Conservation (phyloP, 2,113 vertebrate species). For the Seriola aureovittata region DNA sequence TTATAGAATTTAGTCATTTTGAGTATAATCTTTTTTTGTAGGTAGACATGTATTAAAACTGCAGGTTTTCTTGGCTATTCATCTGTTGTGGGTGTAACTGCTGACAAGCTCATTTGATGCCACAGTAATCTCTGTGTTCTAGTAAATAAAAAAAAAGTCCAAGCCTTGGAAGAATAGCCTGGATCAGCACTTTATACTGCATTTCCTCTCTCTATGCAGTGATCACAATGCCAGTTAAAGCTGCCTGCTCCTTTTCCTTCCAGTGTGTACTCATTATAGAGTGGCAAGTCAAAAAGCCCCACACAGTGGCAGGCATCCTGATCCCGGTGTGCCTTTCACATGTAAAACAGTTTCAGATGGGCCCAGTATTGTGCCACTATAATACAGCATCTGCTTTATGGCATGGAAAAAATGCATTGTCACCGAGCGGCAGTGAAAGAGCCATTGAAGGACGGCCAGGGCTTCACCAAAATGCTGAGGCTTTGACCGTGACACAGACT, state of each 20-base stretch:
- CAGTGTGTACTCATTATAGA: slow-evolving; percentile 78
- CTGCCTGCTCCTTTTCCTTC: slow-evolving; percentile 69
- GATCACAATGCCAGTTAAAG: slow-evolving; percentile 78
- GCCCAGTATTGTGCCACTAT: slow-evolving; percentile 76
- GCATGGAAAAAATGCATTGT: slow-evolving; percentile 85
- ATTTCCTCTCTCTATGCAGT: slow-evolving; percentile 77
- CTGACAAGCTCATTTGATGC: slow-evolving; percentile 77
- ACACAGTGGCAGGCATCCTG: slow-evolving; percentile 78
- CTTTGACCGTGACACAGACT: slow-evolving; percentile 67
- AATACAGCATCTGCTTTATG: slow-evolving; percentile 85
- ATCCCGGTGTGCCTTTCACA: slow-evolving; percentile 81
- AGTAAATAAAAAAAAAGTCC: slow-evolving; percentile 63
- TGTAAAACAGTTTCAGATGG: slow-evolving; percentile 82
- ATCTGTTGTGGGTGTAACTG: slow-evolving; percentile 37
- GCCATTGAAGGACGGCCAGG: slow-evolving; percentile 73
- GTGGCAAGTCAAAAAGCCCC: slow-evolving; percentile 80
- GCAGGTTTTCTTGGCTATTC: slow-evolving; percentile 37
- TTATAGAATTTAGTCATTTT: slow-evolving; percentile 8
- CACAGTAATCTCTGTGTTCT: slow-evolving; percentile 67
- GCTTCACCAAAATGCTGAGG: slow-evolving; percentile 60
- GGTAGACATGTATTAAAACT: slow-evolving; percentile 22
- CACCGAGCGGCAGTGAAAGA: slow-evolving; percentile 77
- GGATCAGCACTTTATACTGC: slow-evolving; percentile 80
- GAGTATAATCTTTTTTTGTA: slow-evolving; percentile 4
- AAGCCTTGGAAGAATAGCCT: slow-evolving; percentile 66